Evolutionary conservation across 2,797 vertebrate genomes (phyloP).

Genomic region (Myotis pilosus): DNA sequence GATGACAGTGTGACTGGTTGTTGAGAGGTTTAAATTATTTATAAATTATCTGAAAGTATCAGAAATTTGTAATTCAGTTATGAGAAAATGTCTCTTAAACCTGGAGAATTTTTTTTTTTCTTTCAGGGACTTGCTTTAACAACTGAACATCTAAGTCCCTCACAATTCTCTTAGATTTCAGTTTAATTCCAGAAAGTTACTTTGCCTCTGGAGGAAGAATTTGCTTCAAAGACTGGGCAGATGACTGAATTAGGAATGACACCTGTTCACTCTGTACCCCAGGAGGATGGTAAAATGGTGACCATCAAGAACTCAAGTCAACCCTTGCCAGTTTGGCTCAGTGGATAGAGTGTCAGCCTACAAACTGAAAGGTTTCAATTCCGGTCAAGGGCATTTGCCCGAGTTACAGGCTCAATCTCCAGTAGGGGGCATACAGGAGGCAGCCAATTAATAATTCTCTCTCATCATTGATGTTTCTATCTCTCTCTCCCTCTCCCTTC

Average conservation of each 20-base stretch:
- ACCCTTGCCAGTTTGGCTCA: no score
- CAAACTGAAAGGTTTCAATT: no score
- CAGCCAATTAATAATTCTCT: no score
- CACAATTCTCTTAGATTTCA: neutral
- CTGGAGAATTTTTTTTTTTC: neutral
- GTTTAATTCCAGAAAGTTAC: neutral
- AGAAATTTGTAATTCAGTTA: accelerated
- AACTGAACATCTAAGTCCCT: neutral
- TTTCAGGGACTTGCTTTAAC: neutral
- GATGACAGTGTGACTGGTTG: no score
- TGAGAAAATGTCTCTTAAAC: no score
- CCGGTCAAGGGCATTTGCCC: no score
- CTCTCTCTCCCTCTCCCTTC: no score
- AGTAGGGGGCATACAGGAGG: no score
- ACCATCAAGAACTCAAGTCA: accelerated
- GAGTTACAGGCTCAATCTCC: no score
- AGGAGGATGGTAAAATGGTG: accelerated
- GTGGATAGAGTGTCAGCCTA: no score
- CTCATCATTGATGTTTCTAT: no score
- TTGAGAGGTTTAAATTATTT: neutral
- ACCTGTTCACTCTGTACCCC: accelerated
- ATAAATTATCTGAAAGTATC: neutral
- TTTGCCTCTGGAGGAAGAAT: neutral
- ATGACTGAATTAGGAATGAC: accelerated
- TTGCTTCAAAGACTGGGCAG: neutral